These are phyloP conservation scores for Lordiphosa andalusiaca DNA, from an alignment of 2,888 invertebrate species.

Conservation along the genomic window DNA sequence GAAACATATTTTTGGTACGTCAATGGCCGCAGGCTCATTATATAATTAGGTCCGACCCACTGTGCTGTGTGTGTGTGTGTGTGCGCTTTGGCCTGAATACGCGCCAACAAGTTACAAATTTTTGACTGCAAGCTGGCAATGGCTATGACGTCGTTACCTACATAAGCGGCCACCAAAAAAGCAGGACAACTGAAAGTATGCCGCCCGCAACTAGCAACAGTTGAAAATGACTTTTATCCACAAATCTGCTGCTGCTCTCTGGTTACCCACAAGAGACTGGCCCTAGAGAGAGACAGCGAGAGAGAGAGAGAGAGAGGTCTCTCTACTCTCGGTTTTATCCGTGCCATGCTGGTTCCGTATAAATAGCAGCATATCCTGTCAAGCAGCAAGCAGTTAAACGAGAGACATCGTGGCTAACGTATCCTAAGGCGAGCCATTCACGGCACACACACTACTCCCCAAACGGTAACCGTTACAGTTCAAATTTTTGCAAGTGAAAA, in stretches of 20 bases:
- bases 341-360: conserved; percentile 44
- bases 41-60: conserved; percentile 18
- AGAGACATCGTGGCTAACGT: conserved; percentile 53
- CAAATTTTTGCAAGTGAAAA: conserved; percentile 6
- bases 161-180: conserved; percentile 40
- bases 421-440: conserved; percentile 7
- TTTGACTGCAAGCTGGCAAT: conserved; percentile 40
- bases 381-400: conserved; percentile 61
- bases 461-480: conserved; percentile 39
- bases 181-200: conserved; percentile 48
- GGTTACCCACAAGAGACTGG: conserved; percentile 1
- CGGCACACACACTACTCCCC: conserved; percentile 3
- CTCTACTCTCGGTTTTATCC: conserved; percentile 32
- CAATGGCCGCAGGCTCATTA: no score
- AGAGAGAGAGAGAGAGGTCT: conserved; percentile 42
- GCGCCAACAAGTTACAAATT: conserved; percentile 35
- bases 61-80: conserved; percentile 27
- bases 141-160: conserved; percentile 73
- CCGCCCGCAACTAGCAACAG: conserved; percentile 63
- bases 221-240: conserved; percentile 52
- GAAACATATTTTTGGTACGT: no score
- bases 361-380: conserved; percentile 57
- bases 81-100: conserved; percentile 49
- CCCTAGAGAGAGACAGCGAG: no score
- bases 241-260: conserved; percentile 11